Evolutionary conservation across 2,888 invertebrate species (phyloP).

Genomic region (Cantharis rufa): DNA sequence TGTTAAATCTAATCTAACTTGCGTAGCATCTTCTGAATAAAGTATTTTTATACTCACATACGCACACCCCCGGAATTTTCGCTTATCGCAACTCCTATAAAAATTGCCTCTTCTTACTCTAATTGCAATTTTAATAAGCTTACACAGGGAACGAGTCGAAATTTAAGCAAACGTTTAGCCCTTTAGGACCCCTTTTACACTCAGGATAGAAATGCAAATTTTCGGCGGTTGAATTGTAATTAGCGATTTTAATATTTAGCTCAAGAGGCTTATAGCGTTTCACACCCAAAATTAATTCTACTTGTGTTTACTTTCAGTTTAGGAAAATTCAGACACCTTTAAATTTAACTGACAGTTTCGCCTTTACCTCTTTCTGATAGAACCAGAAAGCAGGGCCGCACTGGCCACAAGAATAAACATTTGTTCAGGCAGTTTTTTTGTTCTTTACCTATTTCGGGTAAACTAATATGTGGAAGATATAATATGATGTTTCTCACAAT

Average conservation of each 20-base stretch:
- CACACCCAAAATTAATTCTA: background rate
- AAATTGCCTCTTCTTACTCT: background rate
- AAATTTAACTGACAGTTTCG: background rate
- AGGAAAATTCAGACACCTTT: background rate
- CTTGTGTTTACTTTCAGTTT: background rate
- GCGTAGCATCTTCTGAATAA: slow-evolving; percentile 39
- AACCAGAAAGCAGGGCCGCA: background rate
- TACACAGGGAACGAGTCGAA: background rate
- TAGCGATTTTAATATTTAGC: background rate
- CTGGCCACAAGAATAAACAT: background rate
- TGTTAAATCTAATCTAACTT: slow-evolving; percentile 45
- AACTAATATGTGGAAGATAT: too few species aligned
- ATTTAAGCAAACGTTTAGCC: background rate
- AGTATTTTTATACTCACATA: slow-evolving; percentile 22
- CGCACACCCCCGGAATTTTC: background rate
- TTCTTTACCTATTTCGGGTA: too few species aligned
- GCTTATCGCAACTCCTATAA: background rate
- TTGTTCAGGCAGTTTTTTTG: too few species aligned
- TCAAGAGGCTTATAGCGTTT: background rate
- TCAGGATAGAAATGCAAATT: background rate
- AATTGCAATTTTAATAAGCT: background rate
- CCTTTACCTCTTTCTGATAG: background rate
- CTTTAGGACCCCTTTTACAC: background rate
- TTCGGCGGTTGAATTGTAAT: background rate
- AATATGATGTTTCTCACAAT: too few species aligned